Percentiles rank a stretch among this genome's conserved stretches.
Conservation (phyloP, 2,797 vertebrate species). For the Semaprochilodus insignis region DNA sequence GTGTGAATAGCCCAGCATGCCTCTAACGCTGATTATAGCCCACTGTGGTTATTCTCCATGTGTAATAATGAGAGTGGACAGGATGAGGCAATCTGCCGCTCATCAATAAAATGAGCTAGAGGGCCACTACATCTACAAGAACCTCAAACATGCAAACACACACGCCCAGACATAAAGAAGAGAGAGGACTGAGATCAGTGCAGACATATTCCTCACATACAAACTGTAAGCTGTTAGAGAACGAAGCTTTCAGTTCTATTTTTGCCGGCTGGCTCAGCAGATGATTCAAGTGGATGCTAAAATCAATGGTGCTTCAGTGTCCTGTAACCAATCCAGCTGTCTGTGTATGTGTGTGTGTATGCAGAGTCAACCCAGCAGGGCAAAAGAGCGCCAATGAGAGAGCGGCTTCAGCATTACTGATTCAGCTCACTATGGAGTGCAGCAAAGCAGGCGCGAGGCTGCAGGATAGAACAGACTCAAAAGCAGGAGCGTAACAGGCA, state of each 20-base stretch:
- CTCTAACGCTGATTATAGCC: constrained; percentile 35
- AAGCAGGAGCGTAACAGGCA: background rate
- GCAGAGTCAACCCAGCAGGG: constrained; percentile 56
- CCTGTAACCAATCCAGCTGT: constrained; percentile 43
- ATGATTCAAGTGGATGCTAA: constrained; percentile 32
- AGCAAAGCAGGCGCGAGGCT: constrained; percentile 28
- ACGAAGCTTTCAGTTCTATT: constrained; percentile 28
- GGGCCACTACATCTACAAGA: constrained; percentile 4
- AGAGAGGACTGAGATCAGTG: background rate
- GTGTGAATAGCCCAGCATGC: constrained; percentile 20
- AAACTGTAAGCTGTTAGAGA: constrained; percentile 18
- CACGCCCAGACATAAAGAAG: constrained; percentile 26
- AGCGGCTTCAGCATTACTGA: constrained; percentile 50
- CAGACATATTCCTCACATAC: background rate
- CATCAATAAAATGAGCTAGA: constrained; percentile 39
- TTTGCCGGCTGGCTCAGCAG: constrained; percentile 15
- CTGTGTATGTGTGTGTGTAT: constrained; percentile 41
- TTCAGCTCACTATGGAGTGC: constrained; percentile 51
- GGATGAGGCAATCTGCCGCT: constrained; percentile 13
- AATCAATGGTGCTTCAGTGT: constrained; percentile 35
- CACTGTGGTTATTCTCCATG: constrained; percentile 34
- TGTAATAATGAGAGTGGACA: constrained; percentile 44
- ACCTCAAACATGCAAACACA: background rate
- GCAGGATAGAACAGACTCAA: constrained; percentile 57
- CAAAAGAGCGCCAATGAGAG: constrained; percentile 66